These are phyloP conservation scores for Palaemon carinicauda DNA, from an alignment of 1,140 invertebrate species.

Conservation along the genomic window DNA sequence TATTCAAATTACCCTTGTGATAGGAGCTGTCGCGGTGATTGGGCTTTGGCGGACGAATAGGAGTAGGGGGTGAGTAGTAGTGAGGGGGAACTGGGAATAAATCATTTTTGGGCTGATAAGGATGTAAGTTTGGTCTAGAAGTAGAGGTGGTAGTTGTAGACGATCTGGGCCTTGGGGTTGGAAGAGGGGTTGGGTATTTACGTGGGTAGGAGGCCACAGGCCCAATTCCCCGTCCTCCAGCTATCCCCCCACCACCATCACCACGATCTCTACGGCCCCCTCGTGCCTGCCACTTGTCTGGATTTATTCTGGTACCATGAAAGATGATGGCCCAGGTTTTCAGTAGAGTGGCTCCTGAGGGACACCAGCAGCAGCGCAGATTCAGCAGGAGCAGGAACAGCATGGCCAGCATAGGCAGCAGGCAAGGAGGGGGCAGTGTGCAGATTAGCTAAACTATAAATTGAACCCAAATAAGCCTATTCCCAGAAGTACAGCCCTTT, in stretches of 20 bases:
- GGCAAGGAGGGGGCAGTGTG: conserved; percentile 26
- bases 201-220: background rate
- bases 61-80: conserved; percentile 18
- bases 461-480: background rate
- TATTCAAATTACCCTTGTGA: conserved; percentile 46
- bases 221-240: background rate
- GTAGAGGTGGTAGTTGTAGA: conserved; percentile 28
- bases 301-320: conserved; percentile 50
- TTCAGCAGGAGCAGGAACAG: conserved; percentile 39
- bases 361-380: conserved; percentile 20
- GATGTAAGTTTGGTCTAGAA: background rate
- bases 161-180: background rate
- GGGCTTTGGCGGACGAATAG: conserved; percentile 36
- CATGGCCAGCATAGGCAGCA: conserved; percentile 31
- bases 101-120: background rate
- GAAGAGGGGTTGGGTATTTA: background rate
- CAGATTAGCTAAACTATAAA: conserved; percentile 50
- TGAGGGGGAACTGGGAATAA: background rate
- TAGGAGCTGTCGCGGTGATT: conserved; percentile 48
- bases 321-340: conserved; percentile 41
- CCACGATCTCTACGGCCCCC: conserved; percentile 37
- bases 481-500: background rate
- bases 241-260: conserved; percentile 12
- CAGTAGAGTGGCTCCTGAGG: conserved; percentile 43
- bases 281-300: conserved; percentile 44